Base-by-base conservation (phyloP, 2,797 vertebrate species). In the Momotus momota region DNA sequence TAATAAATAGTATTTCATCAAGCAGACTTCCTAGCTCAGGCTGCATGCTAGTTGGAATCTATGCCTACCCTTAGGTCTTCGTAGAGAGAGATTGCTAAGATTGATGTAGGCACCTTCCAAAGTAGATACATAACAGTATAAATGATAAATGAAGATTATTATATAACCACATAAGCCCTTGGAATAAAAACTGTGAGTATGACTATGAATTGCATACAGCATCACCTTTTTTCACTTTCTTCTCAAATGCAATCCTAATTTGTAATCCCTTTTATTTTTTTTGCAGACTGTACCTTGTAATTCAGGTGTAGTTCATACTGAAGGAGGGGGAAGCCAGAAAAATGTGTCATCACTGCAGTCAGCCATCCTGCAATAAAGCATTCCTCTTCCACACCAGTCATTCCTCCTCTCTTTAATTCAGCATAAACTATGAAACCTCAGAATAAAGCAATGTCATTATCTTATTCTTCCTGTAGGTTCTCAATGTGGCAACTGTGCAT, bases 81-180 rank as follows among this genome's bases (percentile, higher is more conserved):
- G 40, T 31, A 61, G 55, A 73, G 29, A 70, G 29, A 90, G 58
- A 64, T 16, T 66, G 33, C 43, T 5, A 64, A 67, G 73, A 90
- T 21, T 71, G 67, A 89, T 77, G 38, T 21, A 67, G 86, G 46
- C 58, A 67, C 14, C 52, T 72, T 69, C 79, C 54, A 72, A 86
- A 89, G 41, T 14, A 90, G 72, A 86, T 82, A 82, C 21, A 60
- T 74, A 92, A 78, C 33, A 51, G 29, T 33, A 55, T 33, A 80
- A 87, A 67, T 85, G 27, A 92, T 51, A 86, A 93, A 83, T 78
- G 21, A 83, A 66, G 29, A 51, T 23, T 65, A 72, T 73, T 81
- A n/a, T 29, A 54, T 72, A 81, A 75, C 26, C 26, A 64, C 55
- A 67, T 23, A 67, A 80, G 15, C 26, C 6, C 26, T 40, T 72